Percentiles rank a stretch among this genome's conserved stretches.
phyloP scores from a whole-genome alignment of 2,888 invertebrate genomes.

The Cerastis leucographa region DNA sequence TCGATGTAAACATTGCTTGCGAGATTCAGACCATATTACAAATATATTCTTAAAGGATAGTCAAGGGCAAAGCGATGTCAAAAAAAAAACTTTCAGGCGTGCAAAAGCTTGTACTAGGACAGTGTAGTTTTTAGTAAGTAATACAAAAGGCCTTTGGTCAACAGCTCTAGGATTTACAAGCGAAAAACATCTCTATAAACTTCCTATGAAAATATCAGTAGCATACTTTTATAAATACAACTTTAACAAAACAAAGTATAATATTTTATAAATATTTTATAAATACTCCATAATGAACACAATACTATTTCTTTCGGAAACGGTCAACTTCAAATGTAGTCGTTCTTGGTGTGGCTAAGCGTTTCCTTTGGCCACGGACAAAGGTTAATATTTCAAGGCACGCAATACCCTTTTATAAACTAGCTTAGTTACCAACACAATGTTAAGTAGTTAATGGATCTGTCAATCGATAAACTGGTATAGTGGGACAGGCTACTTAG shows the following conservation, averaged over 20 bases:
- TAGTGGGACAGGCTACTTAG: background rate
- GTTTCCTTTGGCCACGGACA: conserved; percentile 49
- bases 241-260: conserved; percentile 16
- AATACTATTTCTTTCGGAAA: conserved; percentile 40
- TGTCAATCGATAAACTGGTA: conserved; percentile 11
- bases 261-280: too few relatives aligned
- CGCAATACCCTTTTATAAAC: conserved; percentile 50
- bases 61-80: too few relatives aligned
- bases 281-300: conserved; percentile 21
- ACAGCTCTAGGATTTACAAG: background rate
- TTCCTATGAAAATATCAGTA: background rate
- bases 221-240: background rate
- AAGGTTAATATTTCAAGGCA: conserved; percentile 56
- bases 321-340: conserved; percentile 35
- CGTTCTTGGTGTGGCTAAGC: conserved; percentile 43
- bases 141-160: background rate
- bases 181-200: background rate
- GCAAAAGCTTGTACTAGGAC: too few relatives aligned
- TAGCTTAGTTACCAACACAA: conserved; percentile 6
- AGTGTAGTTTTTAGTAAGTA: background rate
- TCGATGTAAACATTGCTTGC: too few relatives aligned
- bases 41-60: too few relatives aligned
- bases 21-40: too few relatives aligned
- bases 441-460: conserved; percentile 10
- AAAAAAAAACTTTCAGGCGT: too few relatives aligned